phyloP scores from a whole-genome alignment of 2,888 invertebrate species.

The Nudaria mundana region DNA sequence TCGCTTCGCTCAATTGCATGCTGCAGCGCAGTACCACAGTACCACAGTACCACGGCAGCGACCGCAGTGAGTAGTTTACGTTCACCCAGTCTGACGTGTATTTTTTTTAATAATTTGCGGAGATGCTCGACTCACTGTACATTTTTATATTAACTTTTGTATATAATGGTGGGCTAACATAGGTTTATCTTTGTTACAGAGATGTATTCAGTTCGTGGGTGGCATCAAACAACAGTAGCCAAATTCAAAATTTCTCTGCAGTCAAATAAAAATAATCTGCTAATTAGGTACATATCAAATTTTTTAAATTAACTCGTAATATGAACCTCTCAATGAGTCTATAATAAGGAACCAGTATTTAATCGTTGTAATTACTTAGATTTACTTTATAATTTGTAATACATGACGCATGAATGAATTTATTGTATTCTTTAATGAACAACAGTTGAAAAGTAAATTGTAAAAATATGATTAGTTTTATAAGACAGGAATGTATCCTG shows the following conservation, averaged over 20 bases:
- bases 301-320: slow-evolving; percentile 32
- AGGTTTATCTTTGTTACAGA: slow-evolving; percentile 82
- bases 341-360: slow-evolving; percentile 16
- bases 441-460: slow-evolving; percentile 10
- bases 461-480: too few relatives aligned
- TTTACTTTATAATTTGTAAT: slow-evolving; percentile 9
- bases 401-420: slow-evolving; percentile 18
- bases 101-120: too few relatives aligned
- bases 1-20: too few relatives aligned
- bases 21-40: too few relatives aligned
- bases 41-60: too few relatives aligned
- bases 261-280: slow-evolving; percentile 82
- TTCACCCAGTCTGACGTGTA: too few relatives aligned
- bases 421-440: slow-evolving; percentile 13
- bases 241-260: slow-evolving; percentile 89
- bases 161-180: too few relatives aligned
- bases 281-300: slow-evolving; percentile 55
- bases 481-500: too few relatives aligned
- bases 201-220: slow-evolving; percentile 96
- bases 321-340: slow-evolving; percentile 21
- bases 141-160: too few relatives aligned
- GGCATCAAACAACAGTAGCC: slow-evolving; percentile 90
- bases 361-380: slow-evolving; percentile 5
- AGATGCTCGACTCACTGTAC: too few relatives aligned
- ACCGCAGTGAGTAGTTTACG: too few relatives aligned